These are phyloP conservation scores for Argyra leucocephala DNA, from an alignment of 2,888 invertebrate species.

Conservation along the genomic window DNA sequence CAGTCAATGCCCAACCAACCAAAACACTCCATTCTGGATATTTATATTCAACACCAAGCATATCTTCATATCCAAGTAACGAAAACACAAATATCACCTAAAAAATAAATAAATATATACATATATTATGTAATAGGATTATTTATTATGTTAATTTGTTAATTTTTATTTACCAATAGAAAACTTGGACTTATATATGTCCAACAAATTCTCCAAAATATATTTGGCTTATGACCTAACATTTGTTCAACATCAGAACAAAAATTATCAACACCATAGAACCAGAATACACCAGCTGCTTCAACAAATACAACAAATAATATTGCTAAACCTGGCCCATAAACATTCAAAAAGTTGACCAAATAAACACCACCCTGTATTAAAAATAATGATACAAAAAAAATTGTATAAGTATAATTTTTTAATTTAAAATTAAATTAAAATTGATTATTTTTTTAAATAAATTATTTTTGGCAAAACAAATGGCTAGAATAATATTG, in stretches of 20 bases:
- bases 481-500: too few species aligned
- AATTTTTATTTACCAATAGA: constrained; percentile 52
- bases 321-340: constrained; percentile 78
- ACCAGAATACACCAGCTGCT: constrained; percentile 81
- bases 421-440: too few species aligned
- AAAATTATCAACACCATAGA: constrained; percentile 76
- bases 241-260: constrained; percentile 71
- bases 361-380: constrained; percentile 74
- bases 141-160: not conserved
- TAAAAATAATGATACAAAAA: constrained; percentile 12
- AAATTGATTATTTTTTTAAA: too few species aligned
- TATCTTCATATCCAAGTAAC: constrained; percentile 67
- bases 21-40: constrained; percentile 75
- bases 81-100: constrained; percentile 76
- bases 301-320: constrained; percentile 86
- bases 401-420: too few species aligned
- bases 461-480: too few species aligned
- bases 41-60: constrained; percentile 61
- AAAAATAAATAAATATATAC: constrained; percentile 22
- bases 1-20: constrained; percentile 73
- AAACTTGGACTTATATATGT: constrained; percentile 77
- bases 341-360: constrained; percentile 75
- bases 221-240: constrained; percentile 68
- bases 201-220: constrained; percentile 80
- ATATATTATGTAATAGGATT: constrained; percentile 9